Percentiles rank a stretch among this genome's conserved stretches.
Conservation (phyloP, 2,888 invertebrate species). For the Trimorus sp. region DNA sequence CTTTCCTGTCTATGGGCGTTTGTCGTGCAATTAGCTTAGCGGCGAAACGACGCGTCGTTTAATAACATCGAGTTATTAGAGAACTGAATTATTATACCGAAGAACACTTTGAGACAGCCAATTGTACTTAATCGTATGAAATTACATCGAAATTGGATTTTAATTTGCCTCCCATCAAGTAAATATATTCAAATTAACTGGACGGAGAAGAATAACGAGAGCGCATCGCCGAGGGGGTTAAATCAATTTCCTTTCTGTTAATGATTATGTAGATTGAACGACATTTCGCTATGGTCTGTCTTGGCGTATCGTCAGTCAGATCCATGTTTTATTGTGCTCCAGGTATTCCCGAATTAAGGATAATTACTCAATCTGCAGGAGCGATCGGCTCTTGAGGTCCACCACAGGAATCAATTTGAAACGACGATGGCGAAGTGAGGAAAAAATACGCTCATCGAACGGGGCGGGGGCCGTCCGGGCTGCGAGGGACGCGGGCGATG, state of each 20-base stretch:
- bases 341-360: slow-evolving; percentile 72
- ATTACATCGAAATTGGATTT: slow-evolving; percentile 81
- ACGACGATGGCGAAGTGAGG: slow-evolving; percentile 30
- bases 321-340: slow-evolving; percentile 53
- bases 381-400: no score
- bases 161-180: slow-evolving; percentile 78
- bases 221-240: slow-evolving; percentile 75
- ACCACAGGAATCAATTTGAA: slow-evolving; percentile 62
- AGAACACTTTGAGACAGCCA: slow-evolving; percentile 68
- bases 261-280: slow-evolving; percentile 81
- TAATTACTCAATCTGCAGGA: slow-evolving; percentile 71
- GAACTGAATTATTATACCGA: slow-evolving; percentile 42
- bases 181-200: slow-evolving; percentile 80
- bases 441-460: no score
- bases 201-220: slow-evolving; percentile 75
- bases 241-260: slow-evolving; percentile 81
- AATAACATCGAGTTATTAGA: slow-evolving; percentile 47
- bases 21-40: slow-evolving; percentile 58
- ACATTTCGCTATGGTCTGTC: slow-evolving; percentile 72
- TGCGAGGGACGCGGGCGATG: no score
- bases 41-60: slow-evolving; percentile 47
- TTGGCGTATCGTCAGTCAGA: background rate
- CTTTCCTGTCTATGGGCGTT: slow-evolving; percentile 25
- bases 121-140: slow-evolving; percentile 80
- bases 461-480: no score